Evolutionary conservation across 2,888 invertebrate genomes (phyloP).

Genomic region (Zygothrica quintamaculata): DNA sequence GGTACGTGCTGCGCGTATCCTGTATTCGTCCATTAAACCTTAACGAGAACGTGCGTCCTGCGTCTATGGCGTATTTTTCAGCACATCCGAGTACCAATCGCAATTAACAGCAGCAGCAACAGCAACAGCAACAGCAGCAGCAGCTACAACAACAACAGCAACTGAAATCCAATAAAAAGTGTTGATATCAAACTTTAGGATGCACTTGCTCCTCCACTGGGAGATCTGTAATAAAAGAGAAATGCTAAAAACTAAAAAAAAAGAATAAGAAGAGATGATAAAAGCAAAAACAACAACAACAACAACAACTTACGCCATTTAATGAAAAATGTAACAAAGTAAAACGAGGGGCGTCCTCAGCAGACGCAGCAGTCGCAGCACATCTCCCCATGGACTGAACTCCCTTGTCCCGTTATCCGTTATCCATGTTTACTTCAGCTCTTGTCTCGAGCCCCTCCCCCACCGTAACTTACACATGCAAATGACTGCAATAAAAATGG

Average conservation of each 20-base stretch:
- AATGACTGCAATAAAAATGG: slow-evolving; percentile 75
- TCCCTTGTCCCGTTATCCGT: slow-evolving; percentile 34
- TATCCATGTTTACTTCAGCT: not conserved
- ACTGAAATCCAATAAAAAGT: slow-evolving; percentile 14
- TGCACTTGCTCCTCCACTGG: slow-evolving; percentile 23
- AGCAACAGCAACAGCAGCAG: slow-evolving; percentile 27
- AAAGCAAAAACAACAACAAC: slow-evolving; percentile 13
- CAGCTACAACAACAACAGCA: no score
- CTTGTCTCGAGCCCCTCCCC: not conserved
- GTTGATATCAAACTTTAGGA: slow-evolving; percentile 1
- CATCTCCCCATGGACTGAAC: slow-evolving; percentile 60
- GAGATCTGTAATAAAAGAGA: slow-evolving; percentile 38
- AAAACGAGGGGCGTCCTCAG: slow-evolving; percentile 34
- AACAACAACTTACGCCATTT: slow-evolving; percentile 46
- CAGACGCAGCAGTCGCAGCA: slow-evolving; percentile 26
- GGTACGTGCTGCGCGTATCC: slow-evolving; percentile 46
- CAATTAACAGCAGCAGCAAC: slow-evolving; percentile 64
- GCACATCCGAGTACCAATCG: slow-evolving; percentile 32
- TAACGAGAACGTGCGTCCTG: slow-evolving; percentile 50
- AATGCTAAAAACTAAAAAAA: slow-evolving; percentile 8
- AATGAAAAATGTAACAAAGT: slow-evolving; percentile 67
- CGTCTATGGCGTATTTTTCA: slow-evolving; percentile 35
- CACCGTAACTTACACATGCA: slow-evolving; percentile 59
- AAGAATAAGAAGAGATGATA: no score
- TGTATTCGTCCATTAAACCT: slow-evolving; percentile 39